Percentiles rank a stretch among this genome's conserved stretches.
These are phyloP conservation scores for Brassicogethes aeneus DNA, from an alignment of 2,888 invertebrate genomes.

Conservation along the genomic window DNA sequence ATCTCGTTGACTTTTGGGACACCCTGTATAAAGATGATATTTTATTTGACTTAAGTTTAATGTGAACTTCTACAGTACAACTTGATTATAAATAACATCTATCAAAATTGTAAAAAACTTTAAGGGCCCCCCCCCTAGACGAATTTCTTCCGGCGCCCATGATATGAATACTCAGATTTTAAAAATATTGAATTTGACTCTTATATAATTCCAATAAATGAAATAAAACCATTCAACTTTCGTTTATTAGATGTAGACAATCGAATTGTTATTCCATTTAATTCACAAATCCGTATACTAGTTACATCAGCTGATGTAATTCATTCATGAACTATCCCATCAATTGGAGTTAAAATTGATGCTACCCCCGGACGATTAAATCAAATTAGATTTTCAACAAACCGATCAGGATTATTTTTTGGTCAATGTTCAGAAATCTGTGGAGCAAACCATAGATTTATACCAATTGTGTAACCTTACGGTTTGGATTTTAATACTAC, in stretches of 20 bases:
- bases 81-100: too few relatives aligned
- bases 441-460: conserved; percentile 72
- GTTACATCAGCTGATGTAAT: conserved; percentile 55
- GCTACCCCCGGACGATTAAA: conserved; percentile 57
- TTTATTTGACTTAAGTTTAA: too few relatives aligned
- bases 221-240: conserved; percentile 40
- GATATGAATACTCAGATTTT: conserved; percentile 60
- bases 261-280: conserved; percentile 49
- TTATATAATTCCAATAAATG: conserved; percentile 47
- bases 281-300: conserved; percentile 55
- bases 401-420: conserved; percentile 56
- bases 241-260: conserved; percentile 58
- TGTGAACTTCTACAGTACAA: too few relatives aligned
- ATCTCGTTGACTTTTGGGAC: too few relatives aligned
- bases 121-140: too few relatives aligned
- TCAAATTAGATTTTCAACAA: conserved; percentile 53
- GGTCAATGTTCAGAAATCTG: conserved; percentile 79
- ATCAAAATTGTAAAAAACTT: too few relatives aligned
- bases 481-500: too few relatives aligned
- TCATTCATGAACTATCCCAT: conserved; percentile 57
- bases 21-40: too few relatives aligned
- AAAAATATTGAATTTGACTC: conserved; percentile 49
- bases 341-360: conserved; percentile 56
- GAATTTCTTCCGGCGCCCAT: too few relatives aligned
- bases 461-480: conserved; percentile 71